Base-by-base conservation (phyloP, 2,797 vertebrate species). In the Anomalospiza imberbis region DNA sequence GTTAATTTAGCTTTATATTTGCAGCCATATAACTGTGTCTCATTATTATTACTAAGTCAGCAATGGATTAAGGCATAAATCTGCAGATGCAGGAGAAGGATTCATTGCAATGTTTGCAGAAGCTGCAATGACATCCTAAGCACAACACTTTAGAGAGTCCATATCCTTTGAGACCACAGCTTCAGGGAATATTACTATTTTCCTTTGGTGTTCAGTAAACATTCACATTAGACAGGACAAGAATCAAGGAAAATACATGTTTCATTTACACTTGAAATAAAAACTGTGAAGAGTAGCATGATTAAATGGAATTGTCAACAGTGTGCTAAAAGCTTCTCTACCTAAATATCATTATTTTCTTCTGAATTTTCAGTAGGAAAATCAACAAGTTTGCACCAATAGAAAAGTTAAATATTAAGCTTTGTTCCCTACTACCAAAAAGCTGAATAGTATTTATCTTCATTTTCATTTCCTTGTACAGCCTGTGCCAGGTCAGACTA, bases 1-100 rank as follows among this genome's bases (percentile, higher is more conserved):
- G 34, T 50, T 83, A 47, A 72, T n/a, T 12, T 81, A 70, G 29
- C 47, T 90, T 82, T 76, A 25, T 79, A 82, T 55, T 81, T 84
- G 28, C 55, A 86, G 66, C 20, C 51, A 4, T 89, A 85, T 71
- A 24, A n/a, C 50, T 34, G 18, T 62, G 62, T 81, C 68, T 90
- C 31, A 26, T 76, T 78, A 48, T 78, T 81, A 66, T 81, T 88
- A 81, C 70, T 34, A 66, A 85, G 71, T 86, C 85, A 93, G 88
- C 76, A 95, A n/a, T 53, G 83, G 83, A 85, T 91, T 88, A 94
- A 85, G 51, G 32, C 15, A n/a, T 83, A 88, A 88, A 65, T 70
- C 85, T 94, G 67, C 70, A 93, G 51, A 76, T 70, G 38, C 44
- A 72, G 53, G 55, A 88, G 61, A 72, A 78, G 31, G 47, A 86